phyloP scores from a whole-genome alignment of 1,140 invertebrate genomes.

The Macrobrachium rosenbergii region DNA sequence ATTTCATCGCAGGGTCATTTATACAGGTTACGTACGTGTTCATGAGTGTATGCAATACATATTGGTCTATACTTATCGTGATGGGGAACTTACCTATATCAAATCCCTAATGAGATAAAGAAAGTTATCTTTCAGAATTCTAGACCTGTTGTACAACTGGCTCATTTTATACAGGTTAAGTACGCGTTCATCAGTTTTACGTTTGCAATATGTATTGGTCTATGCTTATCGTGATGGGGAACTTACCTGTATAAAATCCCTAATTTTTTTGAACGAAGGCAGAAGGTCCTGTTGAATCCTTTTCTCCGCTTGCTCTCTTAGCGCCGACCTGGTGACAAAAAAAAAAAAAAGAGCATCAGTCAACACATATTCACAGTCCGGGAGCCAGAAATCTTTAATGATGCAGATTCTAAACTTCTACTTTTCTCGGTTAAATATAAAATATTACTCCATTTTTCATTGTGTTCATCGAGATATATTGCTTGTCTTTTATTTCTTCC shows the following conservation, averaged over 20 bases:
- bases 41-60: not conserved
- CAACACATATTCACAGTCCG: not conserved
- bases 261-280: slow-evolving; percentile 54
- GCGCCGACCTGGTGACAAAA: slow-evolving; percentile 37
- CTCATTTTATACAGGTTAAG: not conserved
- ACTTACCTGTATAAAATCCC: slow-evolving; percentile 47
- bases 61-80: not conserved
- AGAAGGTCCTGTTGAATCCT: slow-evolving; percentile 63
- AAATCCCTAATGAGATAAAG: too few species aligned
- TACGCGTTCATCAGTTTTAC: not conserved
- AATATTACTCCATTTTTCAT: too few species aligned
- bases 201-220: not conserved
- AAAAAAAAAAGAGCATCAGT: not conserved
- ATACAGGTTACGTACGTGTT: not conserved
- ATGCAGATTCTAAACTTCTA: too few species aligned
- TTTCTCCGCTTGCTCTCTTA: slow-evolving; percentile 63
- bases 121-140: too few species aligned
- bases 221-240: too few species aligned
- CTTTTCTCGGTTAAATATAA: too few species aligned
- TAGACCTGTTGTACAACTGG: too few species aligned
- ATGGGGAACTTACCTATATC: too few species aligned
- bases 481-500: too few species aligned
- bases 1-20: too few species aligned
- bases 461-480: too few species aligned
- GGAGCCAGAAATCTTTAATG: not conserved